A percentile compares a stretch with the other conserved stretches of the same genome.
These are phyloP conservation scores for Dallia pectoralis DNA, from an alignment of 2,797 vertebrate genomes.

Conservation along the genomic window DNA sequence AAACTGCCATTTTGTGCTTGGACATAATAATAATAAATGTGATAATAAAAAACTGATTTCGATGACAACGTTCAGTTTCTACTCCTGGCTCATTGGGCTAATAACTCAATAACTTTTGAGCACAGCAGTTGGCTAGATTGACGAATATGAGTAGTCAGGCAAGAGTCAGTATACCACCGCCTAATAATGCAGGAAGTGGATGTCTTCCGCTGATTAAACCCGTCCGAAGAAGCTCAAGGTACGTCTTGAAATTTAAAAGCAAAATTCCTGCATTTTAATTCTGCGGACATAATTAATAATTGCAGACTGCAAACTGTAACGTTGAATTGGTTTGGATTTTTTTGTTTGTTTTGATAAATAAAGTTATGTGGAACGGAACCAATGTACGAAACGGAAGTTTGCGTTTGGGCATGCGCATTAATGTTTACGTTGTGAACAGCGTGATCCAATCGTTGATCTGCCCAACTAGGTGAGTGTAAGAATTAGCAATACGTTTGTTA, in stretches of 20 bases:
- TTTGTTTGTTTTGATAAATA: conserved; percentile 29
- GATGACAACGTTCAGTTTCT: background rate
- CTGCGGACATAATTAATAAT: background rate
- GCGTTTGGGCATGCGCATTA: background rate
- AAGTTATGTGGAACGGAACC: conserved; percentile 30
- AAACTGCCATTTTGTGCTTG: too few species aligned
- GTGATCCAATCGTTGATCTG: background rate
- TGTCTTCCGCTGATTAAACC: too few species aligned
- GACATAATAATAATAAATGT: too few species aligned
- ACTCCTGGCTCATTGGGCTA: too few species aligned
- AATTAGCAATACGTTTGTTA: background rate
- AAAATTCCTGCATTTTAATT: background rate
- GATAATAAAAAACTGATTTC: background rate
- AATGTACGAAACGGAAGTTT: background rate
- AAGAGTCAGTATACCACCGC: too few species aligned
- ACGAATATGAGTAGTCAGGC: too few species aligned
- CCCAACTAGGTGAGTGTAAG: conserved; percentile 1
- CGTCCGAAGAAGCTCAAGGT: background rate
- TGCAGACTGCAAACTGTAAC: background rate
- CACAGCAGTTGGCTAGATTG: too few species aligned
- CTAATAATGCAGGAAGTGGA: too few species aligned
- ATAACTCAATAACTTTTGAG: too few species aligned
- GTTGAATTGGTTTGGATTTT: background rate
- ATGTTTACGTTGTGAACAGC: conserved; percentile 3
- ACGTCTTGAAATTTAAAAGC: background rate